phyloP scores from a whole-genome alignment of 1,140 invertebrate genomes.

The Aethina tumida region DNA sequence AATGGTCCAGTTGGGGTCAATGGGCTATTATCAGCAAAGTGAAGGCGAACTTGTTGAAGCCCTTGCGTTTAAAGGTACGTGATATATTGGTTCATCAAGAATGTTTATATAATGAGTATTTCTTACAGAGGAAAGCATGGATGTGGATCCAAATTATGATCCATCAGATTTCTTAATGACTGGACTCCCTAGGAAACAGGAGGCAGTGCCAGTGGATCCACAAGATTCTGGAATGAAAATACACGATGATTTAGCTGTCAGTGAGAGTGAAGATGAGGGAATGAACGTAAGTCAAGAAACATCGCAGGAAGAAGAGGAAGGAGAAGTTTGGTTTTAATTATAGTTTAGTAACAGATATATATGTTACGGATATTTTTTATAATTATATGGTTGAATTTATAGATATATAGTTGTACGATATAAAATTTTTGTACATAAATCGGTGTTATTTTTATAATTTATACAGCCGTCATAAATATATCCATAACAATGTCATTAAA shows the following conservation, averaged over 20 bases:
- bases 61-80: slow-evolving; percentile 29
- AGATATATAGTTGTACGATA: no score
- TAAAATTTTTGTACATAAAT: no score
- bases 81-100: slow-evolving; percentile 1
- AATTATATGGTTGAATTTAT: no score
- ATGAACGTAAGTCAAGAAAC: slow-evolving; percentile 12
- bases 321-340: slow-evolving; percentile 32
- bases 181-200: slow-evolving; percentile 34
- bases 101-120: slow-evolving; percentile 1
- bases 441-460: no score
- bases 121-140: slow-evolving; percentile 60
- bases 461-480: no score
- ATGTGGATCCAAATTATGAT: slow-evolving; percentile 78
- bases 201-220: slow-evolving; percentile 16
- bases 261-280: slow-evolving; percentile 66
- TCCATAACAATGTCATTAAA: no score
- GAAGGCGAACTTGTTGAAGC: slow-evolving; percentile 22
- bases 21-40: slow-evolving; percentile 54
- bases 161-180: slow-evolving; percentile 71
- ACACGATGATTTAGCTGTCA: slow-evolving; percentile 66
- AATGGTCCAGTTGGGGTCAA: slow-evolving; percentile 72
- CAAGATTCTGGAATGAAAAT: slow-evolving; percentile 38
- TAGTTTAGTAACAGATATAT: no score
- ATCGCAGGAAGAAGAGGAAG: slow-evolving; percentile 27
- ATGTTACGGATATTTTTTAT: no score